Percentiles rank a stretch among this genome's conserved stretches.
Conservation (phyloP, 1,140 invertebrate genomes). For the Ephestia elutella region DNA sequence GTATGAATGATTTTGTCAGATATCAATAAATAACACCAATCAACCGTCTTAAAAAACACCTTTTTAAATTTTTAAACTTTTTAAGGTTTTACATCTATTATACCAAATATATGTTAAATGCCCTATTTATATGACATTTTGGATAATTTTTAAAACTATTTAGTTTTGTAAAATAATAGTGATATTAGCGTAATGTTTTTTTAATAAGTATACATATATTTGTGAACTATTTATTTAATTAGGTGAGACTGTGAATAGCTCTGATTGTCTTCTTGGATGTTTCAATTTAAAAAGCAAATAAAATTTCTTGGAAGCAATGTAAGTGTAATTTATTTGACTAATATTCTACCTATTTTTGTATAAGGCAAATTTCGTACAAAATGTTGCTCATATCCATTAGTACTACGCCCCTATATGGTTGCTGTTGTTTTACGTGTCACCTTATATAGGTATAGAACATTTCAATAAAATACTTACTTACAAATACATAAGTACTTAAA, state of each 20-base stretch:
- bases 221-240: conserved; percentile 70
- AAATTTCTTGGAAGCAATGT: conserved; percentile 45
- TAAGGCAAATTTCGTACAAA: too few relatives aligned
- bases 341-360: too few relatives aligned
- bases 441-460: too few relatives aligned
- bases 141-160: conserved; percentile 27
- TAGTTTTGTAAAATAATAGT: conserved; percentile 59
- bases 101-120: conserved; percentile 45
- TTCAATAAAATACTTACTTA: too few relatives aligned
- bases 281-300: conserved; percentile 66
- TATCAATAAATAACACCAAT: neutral
- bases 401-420: too few relatives aligned
- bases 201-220: conserved; percentile 48
- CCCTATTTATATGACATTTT: conserved; percentile 24
- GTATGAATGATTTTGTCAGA: neutral
- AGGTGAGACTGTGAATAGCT: conserved; percentile 57
- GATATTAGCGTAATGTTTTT: conserved; percentile 68
- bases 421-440: too few relatives aligned
- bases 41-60: neutral
- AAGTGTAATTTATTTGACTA: neutral
- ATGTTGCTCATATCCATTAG: too few relatives aligned
- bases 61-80: neutral
- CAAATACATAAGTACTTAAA: too few relatives aligned
- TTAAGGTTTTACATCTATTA: conserved; percentile 14
- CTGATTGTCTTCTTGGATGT: conserved; percentile 60